These are phyloP conservation scores for Suncus etruscus DNA, from an alignment of 2,113 vertebrate species.

Conservation along the genomic window DNA sequence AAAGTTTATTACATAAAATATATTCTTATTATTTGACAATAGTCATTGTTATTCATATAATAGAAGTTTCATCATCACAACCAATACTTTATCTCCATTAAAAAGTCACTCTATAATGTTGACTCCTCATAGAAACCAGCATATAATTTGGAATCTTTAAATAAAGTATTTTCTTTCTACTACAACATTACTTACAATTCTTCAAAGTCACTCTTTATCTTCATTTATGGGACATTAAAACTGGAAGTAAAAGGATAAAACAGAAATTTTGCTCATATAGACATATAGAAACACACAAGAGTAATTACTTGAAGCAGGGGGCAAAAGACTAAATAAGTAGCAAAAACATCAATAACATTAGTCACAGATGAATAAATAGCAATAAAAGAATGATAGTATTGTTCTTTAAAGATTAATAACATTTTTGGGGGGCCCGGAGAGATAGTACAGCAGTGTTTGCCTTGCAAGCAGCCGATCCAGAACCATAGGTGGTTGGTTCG, in stretches of 20 bases:
- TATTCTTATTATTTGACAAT: background rate
- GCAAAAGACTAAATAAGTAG: background rate
- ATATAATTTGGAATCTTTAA: constrained; percentile 32
- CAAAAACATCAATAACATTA: background rate
- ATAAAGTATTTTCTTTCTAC: constrained; percentile 23
- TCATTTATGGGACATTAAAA: constrained; percentile 15
- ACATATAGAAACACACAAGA: background rate
- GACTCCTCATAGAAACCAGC: background rate
- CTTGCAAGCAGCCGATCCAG: too few relatives aligned
- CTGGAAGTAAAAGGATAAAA: background rate
- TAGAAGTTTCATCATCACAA: background rate
- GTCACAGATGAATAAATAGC: background rate
- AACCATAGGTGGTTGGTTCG: too few relatives aligned
- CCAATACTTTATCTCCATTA: background rate
- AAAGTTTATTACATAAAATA: background rate
- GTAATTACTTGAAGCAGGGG: background rate
- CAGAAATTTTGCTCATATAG: background rate
- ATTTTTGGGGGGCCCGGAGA: too few relatives aligned
- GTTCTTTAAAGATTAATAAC: background rate
- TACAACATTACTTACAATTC: background rate
- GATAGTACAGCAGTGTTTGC: too few relatives aligned
- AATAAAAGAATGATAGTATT: background rate
- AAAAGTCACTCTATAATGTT: background rate
- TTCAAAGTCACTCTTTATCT: constrained; percentile 1
- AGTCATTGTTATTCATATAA: background rate